Evolutionary conservation across 2,888 invertebrate species (phyloP).

Genomic region (Torymus auratus): DNA sequence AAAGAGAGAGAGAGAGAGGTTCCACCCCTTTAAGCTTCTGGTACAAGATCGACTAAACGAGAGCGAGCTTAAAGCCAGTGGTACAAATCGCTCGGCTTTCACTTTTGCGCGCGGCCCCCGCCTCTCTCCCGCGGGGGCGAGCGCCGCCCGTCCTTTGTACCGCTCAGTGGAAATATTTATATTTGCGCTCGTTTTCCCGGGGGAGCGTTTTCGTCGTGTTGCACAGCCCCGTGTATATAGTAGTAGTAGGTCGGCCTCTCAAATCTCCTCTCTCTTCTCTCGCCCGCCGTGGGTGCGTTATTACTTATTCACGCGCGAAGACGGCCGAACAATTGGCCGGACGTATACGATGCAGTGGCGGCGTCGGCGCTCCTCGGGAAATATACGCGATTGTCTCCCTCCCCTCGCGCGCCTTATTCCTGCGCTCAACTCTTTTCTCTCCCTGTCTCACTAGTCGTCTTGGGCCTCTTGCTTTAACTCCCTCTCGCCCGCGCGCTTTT

Average conservation of each 20-base stretch:
- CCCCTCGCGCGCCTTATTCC: not conserved
- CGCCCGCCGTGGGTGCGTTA: constrained; percentile 61
- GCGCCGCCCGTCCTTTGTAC: constrained; percentile 27
- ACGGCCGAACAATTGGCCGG: constrained; percentile 71
- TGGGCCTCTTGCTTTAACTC: constrained; percentile 22
- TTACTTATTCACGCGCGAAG: constrained; percentile 73
- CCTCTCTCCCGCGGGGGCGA: not conserved
- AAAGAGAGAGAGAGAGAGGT: too few relatives aligned
- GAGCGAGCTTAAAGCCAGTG: not conserved
- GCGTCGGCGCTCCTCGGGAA: too few relatives aligned
- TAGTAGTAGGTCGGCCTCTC: too few relatives aligned
- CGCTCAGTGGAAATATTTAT: constrained; percentile 73
- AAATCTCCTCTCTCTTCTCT: too few relatives aligned
- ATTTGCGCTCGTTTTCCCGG: constrained; percentile 61
- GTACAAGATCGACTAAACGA: constrained; percentile 14
- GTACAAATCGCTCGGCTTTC: constrained; percentile 1
- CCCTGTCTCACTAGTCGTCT: not conserved
- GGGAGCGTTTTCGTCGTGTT: constrained; percentile 40
- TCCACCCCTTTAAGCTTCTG: constrained; percentile 2
- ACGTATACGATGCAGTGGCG: too few relatives aligned
- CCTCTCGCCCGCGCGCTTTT: not conserved
- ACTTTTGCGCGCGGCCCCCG: not conserved
- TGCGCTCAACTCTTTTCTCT: constrained; percentile 7
- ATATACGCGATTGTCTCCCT: too few relatives aligned
- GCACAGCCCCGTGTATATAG: too few relatives aligned